Evolutionary conservation across 2,888 invertebrate genomes (phyloP).

Genomic region (Troglohyphantes excavatus): DNA sequence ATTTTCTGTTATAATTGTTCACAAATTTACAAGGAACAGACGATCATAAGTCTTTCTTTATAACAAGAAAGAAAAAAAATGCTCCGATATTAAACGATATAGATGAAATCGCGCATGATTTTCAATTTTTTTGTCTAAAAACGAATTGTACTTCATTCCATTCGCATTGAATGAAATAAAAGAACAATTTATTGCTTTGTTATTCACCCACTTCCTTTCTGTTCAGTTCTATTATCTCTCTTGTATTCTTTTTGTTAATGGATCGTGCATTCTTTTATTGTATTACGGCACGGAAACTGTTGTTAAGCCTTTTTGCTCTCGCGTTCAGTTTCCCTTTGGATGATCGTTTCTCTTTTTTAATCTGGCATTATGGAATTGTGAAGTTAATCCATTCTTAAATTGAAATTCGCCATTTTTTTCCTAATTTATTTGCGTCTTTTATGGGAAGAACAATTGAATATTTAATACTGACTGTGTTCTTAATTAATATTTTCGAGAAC

Average conservation of each 20-base stretch:
- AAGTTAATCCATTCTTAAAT: constrained; percentile 5
- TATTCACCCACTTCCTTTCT: constrained; percentile 24
- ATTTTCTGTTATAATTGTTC: too few relatives aligned
- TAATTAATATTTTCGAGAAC: too few relatives aligned
- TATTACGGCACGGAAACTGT: constrained; percentile 14
- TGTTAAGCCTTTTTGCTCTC: constrained; percentile 28
- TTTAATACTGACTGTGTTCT: too few relatives aligned
- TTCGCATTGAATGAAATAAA: not conserved
- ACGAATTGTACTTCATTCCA: not conserved
- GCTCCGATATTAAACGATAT: too few relatives aligned
- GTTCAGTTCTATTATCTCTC: constrained; percentile 19
- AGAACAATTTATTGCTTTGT: not conserved
- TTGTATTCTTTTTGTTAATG: constrained; percentile 27
- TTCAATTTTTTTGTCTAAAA: too few relatives aligned
- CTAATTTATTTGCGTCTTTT: too few relatives aligned
- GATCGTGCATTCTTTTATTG: constrained; percentile 29
- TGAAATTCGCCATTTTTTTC: not conserved
- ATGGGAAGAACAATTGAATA: too few relatives aligned
- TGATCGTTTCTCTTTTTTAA: not conserved
- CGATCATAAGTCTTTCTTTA: too few relatives aligned
- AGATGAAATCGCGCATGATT: too few relatives aligned
- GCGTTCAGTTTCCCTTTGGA: constrained; percentile 14
- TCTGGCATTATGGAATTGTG: not conserved
- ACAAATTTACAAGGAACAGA: too few relatives aligned
- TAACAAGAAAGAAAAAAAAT: too few relatives aligned